Percentiles rank a stretch among this genome's conserved stretches.
phyloP scores from a whole-genome alignment of 30 jellyfish, hydroid and myxozoan genomes.

The Aurelia coerulea region DNA sequence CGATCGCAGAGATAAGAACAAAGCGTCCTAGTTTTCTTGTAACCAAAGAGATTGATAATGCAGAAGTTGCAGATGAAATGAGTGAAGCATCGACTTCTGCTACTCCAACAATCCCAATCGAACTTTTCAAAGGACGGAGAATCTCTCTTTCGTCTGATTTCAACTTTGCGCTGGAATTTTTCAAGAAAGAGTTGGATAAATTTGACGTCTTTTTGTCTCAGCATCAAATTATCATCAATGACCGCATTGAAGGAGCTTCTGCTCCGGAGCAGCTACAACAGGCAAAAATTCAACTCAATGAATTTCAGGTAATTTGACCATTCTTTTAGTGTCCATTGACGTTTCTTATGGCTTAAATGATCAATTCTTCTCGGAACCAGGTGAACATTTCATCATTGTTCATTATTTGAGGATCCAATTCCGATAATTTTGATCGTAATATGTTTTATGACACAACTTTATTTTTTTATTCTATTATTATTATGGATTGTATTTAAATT shows the following conservation, averaged over 20 bases:
- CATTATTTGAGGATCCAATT: too few species aligned
- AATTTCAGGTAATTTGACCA: constrained; percentile 20
- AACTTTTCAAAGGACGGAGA: neutral
- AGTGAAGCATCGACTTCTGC: constrained; percentile 48
- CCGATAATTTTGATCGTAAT: too few species aligned
- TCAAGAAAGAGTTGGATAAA: constrained; percentile 45
- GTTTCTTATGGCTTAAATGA: too few species aligned
- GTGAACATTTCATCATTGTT: too few species aligned
- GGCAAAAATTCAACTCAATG: constrained; percentile 27
- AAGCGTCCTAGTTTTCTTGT: constrained; percentile 22
- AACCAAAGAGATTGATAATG: constrained; percentile 15
- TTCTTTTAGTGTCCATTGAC: too few species aligned
- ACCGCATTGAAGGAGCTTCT: neutral
- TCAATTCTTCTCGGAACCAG: too few species aligned
- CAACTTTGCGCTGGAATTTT: constrained; percentile 43
- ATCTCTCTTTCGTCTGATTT: neutral
- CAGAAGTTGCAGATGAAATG: constrained; percentile 50
- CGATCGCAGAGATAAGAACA: constrained; percentile 2
- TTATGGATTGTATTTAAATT: too few species aligned
- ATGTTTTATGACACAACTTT: too few species aligned
- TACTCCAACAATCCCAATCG: constrained; percentile 16
- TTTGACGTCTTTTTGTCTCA: constrained; percentile 46
- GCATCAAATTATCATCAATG: constrained; percentile 35
- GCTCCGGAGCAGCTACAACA: constrained; percentile 32
- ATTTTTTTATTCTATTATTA: too few species aligned